A percentile compares a stretch with the other conserved stretches of the same genome.
Evolutionary conservation across 2,888 invertebrate genomes (phyloP).

Genomic region (Drosophila rellima): DNA sequence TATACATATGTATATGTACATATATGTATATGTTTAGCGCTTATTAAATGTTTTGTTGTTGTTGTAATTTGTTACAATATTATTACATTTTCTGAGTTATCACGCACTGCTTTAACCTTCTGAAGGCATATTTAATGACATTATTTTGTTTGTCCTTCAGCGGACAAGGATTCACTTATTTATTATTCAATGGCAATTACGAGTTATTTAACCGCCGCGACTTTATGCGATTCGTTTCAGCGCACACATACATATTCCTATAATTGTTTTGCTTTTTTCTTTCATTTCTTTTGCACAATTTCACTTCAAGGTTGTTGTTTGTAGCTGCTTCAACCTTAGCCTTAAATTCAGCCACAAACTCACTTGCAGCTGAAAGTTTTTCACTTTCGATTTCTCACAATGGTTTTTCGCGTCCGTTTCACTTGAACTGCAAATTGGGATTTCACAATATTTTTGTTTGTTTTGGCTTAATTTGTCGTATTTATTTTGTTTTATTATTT

Average conservation of each 20-base stretch:
- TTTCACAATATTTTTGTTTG: slow-evolving; percentile 10
- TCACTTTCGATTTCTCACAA: slow-evolving; percentile 53
- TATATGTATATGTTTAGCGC: not conserved
- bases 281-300: slow-evolving; percentile 37
- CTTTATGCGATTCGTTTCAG: slow-evolving; percentile 21
- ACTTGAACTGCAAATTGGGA: not conserved
- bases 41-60: not conserved
- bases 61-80: not conserved
- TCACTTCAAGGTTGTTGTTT: slow-evolving; percentile 68
- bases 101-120: slow-evolving; percentile 26
- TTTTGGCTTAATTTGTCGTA: not conserved
- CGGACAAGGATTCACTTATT: slow-evolving; percentile 52
- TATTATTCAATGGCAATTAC: slow-evolving; percentile 43
- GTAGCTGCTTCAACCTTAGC: slow-evolving; percentile 53
- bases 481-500: slow-evolving; percentile 21
- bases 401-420: slow-evolving; percentile 22
- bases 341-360: slow-evolving; percentile 44
- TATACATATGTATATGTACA: not conserved
- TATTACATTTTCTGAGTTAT: not conserved
- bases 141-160: slow-evolving; percentile 48
- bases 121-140: slow-evolving; percentile 24
- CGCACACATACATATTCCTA: slow-evolving; percentile 17
- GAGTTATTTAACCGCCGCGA: slow-evolving; percentile 34
- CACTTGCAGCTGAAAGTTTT: slow-evolving; percentile 14
- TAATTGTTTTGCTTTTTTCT: slow-evolving; percentile 19